These are phyloP conservation scores for Sinhomidia bicolor DNA, from an alignment of 2,888 invertebrate species.

Conservation along the genomic window DNA sequence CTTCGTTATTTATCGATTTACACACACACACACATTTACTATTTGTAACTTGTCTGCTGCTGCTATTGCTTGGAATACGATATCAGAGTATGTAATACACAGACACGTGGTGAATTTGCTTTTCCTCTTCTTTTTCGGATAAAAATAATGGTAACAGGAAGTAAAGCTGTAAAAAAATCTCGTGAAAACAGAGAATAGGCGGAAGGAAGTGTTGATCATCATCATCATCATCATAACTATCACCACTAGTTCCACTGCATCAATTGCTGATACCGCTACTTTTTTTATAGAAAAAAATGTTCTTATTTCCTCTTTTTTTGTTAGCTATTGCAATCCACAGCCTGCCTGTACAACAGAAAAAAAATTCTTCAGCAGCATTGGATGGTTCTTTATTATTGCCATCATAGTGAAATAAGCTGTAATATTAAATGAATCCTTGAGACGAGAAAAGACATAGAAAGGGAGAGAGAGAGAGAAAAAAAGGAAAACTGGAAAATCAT, in stretches of 20 bases:
- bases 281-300: background rate
- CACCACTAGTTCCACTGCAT: background rate
- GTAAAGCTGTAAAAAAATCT: conserved; percentile 38
- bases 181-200: conserved; percentile 35
- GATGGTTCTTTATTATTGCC: background rate
- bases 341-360: too few species aligned
- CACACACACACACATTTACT: background rate
- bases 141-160: conserved; percentile 44
- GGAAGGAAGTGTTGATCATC: conserved; percentile 61
- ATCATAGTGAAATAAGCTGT: conserved; percentile 39
- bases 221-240: too few species aligned
- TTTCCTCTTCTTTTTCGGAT: too few species aligned
- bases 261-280: conserved; percentile 29
- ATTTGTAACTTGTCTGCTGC: too few species aligned
- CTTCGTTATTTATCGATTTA: conserved; percentile 26
- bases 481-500: conserved; percentile 60
- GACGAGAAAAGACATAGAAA: background rate
- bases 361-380: background rate
- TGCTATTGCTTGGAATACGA: background rate
- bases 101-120: conserved; percentile 6
- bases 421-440: conserved; percentile 57
- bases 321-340: too few species aligned
- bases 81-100: conserved; percentile 16
- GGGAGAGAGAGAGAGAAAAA: background rate
- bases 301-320: conserved; percentile 5